These are phyloP conservation scores for Synanthedon myopaeformis DNA, from an alignment of 2,888 invertebrate species.

Conservation along the genomic window DNA sequence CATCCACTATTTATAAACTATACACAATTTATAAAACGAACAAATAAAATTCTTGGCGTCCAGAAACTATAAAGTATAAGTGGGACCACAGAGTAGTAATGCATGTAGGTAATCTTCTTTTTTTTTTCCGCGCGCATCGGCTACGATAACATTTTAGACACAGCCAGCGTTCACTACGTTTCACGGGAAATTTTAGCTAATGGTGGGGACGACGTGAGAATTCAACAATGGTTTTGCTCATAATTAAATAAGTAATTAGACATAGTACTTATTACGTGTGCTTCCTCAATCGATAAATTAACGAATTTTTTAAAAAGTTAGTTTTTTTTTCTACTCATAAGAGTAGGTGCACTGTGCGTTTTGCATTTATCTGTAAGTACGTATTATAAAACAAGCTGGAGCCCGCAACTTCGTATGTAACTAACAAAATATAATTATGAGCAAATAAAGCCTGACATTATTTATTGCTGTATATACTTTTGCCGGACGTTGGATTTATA, in stretches of 20 bases:
- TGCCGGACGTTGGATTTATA: no score
- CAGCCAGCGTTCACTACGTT: conserved; percentile 2
- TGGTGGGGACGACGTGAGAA: conserved; percentile 18
- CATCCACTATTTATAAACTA: conserved; percentile 45
- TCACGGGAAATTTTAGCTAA: conserved; percentile 5
- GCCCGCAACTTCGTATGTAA: no score
- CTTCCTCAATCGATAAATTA: no score
- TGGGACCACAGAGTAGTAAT: neutral
- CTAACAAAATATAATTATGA: no score
- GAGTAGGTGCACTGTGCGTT: no score
- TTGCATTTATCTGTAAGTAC: no score
- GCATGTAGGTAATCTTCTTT: neutral
- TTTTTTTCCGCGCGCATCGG: conserved; percentile 36
- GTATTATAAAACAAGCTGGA: no score
- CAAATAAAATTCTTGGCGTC: conserved; percentile 10
- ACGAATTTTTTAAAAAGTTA: no score
- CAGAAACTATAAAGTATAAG: conserved; percentile 2
- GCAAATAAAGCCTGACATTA: no score
- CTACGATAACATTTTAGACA: conserved; percentile 18
- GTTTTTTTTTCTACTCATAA: no score
- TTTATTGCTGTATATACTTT: no score
- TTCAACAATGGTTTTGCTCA: neutral
- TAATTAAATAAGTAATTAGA: neutral
- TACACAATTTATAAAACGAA: conserved; percentile 28
- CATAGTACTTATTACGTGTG: neutral